Conservation (phyloP, 2,888 invertebrate genomes). For the Lymantria monacha region DNA sequence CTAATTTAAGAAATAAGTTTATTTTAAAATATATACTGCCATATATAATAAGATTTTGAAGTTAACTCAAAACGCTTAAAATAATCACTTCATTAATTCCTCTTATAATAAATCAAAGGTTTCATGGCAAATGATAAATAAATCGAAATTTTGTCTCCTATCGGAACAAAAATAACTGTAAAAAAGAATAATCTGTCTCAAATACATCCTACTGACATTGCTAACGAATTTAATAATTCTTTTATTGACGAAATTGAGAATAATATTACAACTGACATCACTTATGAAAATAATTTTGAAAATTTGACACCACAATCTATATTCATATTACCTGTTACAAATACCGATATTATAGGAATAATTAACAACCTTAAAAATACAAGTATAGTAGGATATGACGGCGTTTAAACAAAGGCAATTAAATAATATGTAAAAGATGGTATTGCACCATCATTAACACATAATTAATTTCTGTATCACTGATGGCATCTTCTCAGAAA, state of each 20-base stretch:
- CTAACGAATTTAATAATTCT: constrained; percentile 2
- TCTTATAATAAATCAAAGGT: constrained; percentile 1
- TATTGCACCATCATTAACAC: no score
- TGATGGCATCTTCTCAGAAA: no score
- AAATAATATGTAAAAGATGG: neutral
- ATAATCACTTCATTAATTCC: no score
- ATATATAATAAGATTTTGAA: constrained; percentile 37
- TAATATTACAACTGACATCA: neutral
- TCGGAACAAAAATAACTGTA: neutral
- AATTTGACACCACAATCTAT: no score
- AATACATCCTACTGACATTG: neutral
- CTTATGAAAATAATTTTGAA: no score
- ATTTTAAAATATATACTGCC: constrained; percentile 35
- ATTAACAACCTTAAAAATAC: neutral
- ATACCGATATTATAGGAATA: neutral
- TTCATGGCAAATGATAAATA: constrained; percentile 1
- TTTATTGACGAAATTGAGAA: neutral
- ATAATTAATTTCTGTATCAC: neutral
- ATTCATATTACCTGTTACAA: neutral
- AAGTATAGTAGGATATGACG: neutral
- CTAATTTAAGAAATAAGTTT: constrained; percentile 49
- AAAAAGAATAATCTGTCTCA: neutral
- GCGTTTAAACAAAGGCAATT: neutral
- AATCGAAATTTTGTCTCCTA: neutral
- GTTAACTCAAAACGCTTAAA: constrained; percentile 8